Evolutionary conservation across 2,113 vertebrate genomes (phyloP).

Genomic region (Brachypodius melanocephalos): DNA sequence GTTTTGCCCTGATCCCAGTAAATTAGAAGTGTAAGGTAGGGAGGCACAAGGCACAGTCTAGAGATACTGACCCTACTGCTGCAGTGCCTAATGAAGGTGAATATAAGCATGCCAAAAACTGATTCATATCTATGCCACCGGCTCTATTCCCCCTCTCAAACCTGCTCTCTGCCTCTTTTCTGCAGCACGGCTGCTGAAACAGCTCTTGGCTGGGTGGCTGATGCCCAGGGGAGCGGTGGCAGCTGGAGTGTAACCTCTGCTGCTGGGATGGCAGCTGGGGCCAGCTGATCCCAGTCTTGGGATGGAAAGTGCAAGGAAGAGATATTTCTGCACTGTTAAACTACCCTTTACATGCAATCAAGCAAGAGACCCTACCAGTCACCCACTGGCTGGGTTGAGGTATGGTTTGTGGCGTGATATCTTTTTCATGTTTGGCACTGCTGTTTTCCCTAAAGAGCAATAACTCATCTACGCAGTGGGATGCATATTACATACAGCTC

Average conservation of each 20-base stretch:
- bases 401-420: not conserved
- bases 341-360: not conserved
- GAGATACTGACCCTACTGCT: not conserved
- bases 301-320: not conserved
- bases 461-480: not conserved
- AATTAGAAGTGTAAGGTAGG: not conserved
- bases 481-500: not conserved
- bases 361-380: not conserved
- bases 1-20: not conserved
- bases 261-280: not conserved
- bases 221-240: not conserved
- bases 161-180: not conserved
- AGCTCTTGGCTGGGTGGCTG: fast-evolving
- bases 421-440: not conserved
- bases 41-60: not conserved
- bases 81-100: not conserved
- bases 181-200: not conserved
- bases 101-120: fast-evolving
- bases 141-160: not conserved
- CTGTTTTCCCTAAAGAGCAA: not conserved
- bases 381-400: not conserved
- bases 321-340: not conserved
- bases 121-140: fast-evolving
- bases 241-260: not conserved
- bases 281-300: not conserved